A percentile compares a stretch with the other conserved stretches of the same genome.
Evolutionary conservation across 2,113 vertebrate species (phyloP).

Genomic region (Amia ocellicauda): DNA sequence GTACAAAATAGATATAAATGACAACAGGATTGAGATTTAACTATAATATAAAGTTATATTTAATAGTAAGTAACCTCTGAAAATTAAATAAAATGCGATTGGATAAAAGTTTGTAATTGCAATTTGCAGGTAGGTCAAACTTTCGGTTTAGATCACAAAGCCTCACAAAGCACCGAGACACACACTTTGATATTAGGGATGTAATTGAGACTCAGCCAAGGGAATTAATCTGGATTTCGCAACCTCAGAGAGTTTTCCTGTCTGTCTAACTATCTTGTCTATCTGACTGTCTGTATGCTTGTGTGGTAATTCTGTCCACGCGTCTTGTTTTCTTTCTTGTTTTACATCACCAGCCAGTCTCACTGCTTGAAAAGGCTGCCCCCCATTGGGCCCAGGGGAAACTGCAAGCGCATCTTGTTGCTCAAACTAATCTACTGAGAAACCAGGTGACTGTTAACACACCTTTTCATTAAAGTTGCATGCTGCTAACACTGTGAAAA

Average conservation of each 20-base stretch:
- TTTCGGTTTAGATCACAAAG: no score
- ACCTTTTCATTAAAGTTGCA: constrained; percentile 17
- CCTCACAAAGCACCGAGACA: no score
- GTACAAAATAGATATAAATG: no score
- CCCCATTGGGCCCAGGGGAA: constrained; percentile 99
- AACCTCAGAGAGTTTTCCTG: not conserved
- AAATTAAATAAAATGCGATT: no score
- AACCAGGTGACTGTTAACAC: constrained; percentile 84
- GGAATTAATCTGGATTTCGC: not conserved
- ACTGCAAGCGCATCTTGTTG: constrained; percentile 95
- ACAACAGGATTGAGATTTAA: no score
- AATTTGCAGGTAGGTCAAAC: no score
- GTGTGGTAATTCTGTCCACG: constrained; percentile 1
- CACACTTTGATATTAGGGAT: not conserved
- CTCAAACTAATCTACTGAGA: constrained; percentile 97
- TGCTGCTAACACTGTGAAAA: not conserved
- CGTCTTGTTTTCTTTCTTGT: constrained; percentile 36
- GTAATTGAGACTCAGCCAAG: not conserved
- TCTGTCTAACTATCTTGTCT: not conserved
- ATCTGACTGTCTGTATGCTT: not conserved
- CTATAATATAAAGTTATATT: no score
- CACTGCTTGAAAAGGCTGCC: constrained; percentile 94
- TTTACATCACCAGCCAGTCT: constrained; percentile 77
- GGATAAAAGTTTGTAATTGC: no score
- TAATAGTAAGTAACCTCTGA: no score